phyloP scores from a whole-genome alignment of 1,140 invertebrate genomes.

The Hylaeus anthracinus region DNA sequence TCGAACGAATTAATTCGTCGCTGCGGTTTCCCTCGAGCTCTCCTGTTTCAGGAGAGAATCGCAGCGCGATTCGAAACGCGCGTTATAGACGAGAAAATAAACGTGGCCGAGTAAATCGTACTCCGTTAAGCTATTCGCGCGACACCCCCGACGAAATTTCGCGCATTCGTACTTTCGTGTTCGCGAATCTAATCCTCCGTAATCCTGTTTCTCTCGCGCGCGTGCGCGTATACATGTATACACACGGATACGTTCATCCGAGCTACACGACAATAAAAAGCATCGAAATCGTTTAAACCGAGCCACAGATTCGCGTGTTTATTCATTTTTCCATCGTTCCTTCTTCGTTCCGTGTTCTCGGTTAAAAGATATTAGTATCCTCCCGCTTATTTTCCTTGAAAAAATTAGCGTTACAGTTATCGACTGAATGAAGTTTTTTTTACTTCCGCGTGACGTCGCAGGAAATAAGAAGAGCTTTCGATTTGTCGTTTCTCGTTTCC shows the following conservation, averaged over 20 bases:
- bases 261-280: conserved; percentile 1
- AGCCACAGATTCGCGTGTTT: background rate
- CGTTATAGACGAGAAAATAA: background rate
- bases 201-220: background rate
- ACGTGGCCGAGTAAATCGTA: background rate
- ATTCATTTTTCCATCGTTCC: background rate
- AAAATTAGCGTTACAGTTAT: too few species aligned
- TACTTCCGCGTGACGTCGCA: too few species aligned
- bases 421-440: too few species aligned
- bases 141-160: background rate
- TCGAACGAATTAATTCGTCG: background rate
- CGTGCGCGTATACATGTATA: background rate
- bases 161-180: background rate
- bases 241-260: background rate
- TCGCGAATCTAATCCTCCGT: background rate
- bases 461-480: too few species aligned
- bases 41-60: background rate
- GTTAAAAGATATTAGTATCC: too few species aligned
- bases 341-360: background rate
- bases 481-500: too few species aligned
- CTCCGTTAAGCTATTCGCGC: background rate
- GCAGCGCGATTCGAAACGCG: background rate
- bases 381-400: too few species aligned
- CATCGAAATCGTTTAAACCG: background rate
- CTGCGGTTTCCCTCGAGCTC: background rate